A percentile compares a stretch with the other conserved stretches of the same genome.
These are phyloP conservation scores for Tangara arthus DNA, from an alignment of 2,797 vertebrate species.

Conservation along the genomic window DNA sequence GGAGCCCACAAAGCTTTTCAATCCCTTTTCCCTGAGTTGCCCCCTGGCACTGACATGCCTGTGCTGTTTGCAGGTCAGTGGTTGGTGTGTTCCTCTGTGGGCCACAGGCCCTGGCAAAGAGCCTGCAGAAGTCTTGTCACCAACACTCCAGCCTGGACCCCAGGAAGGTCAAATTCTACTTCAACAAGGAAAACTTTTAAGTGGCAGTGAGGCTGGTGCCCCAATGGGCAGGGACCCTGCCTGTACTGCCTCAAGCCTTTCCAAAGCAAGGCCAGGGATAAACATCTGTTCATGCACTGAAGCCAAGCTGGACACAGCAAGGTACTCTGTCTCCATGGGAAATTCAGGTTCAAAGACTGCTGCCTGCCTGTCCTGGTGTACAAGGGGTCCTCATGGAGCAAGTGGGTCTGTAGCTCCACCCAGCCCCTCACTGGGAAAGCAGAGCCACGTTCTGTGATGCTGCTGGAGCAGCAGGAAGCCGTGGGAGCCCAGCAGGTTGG, in stretches of 20 bases:
- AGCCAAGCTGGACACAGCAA: neutral
- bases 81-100: conserved; percentile 91
- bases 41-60: rapidly evolving
- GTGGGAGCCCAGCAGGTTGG: neutral
- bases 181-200: conserved; percentile 95
- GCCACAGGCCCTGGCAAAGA: conserved; percentile 77
- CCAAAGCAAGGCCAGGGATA: neutral
- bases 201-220: neutral
- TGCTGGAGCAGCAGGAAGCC: neutral
- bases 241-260: neutral
- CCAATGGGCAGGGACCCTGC: rapidly evolving
- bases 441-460: rapidly evolving
- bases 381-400: neutral
- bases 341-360: neutral
- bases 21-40: neutral
- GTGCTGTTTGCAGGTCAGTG: conserved; percentile 74
- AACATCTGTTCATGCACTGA: rapidly evolving
- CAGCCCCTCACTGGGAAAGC: rapidly evolving
- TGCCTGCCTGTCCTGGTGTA: neutral
- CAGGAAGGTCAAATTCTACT: conserved; percentile 91
- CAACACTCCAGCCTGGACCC: conserved; percentile 89
- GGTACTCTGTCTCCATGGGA: neutral
- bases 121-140: conserved; percentile 80
- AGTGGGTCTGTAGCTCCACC: neutral
- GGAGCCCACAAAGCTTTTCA: neutral